phyloP scores from a whole-genome alignment of 1,140 invertebrate genomes.

The Pachypeltis micranthus region DNA sequence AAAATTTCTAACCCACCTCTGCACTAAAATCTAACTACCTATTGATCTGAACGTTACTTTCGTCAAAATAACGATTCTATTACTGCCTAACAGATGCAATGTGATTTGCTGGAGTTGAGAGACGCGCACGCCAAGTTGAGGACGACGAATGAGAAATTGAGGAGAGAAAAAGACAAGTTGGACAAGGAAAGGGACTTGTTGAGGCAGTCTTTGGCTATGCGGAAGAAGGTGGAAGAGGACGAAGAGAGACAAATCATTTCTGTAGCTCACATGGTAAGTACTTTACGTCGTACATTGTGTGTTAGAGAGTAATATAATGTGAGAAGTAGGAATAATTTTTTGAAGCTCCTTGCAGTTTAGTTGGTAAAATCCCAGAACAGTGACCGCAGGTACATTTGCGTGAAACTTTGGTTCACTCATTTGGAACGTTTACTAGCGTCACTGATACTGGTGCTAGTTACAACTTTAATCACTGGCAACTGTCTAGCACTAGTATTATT shows the following conservation, averaged over 20 bases:
- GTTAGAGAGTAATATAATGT: too few species aligned
- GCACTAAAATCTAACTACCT: too few species aligned
- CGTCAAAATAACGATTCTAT: too few species aligned
- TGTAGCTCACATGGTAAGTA: conserved; percentile 45
- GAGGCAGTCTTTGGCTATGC: conserved; percentile 39
- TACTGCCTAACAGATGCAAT: conserved; percentile 52
- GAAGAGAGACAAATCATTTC: conserved; percentile 52
- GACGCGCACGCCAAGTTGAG: conserved; percentile 83
- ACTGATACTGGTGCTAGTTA: too few species aligned
- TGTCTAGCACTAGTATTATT: too few species aligned
- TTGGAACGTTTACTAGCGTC: too few species aligned
- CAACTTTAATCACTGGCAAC: too few species aligned
- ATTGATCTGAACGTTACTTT: too few species aligned
- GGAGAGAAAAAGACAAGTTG: conserved; percentile 71
- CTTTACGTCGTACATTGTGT: too few species aligned
- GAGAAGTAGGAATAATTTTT: neutral
- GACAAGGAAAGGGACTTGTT: conserved; percentile 68
- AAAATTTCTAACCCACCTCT: neutral
- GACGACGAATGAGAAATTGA: conserved; percentile 81
- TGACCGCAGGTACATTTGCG: too few species aligned
- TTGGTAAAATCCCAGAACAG: too few species aligned
- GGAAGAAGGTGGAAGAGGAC: conserved; percentile 43
- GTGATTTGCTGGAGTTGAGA: conserved; percentile 71
- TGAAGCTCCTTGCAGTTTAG: neutral
- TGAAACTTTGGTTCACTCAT: too few species aligned